A percentile compares a stretch with the other conserved stretches of the same genome.
phyloP scores from a whole-genome alignment of 2,888 invertebrate species.

The Amblyteles armatorius region DNA sequence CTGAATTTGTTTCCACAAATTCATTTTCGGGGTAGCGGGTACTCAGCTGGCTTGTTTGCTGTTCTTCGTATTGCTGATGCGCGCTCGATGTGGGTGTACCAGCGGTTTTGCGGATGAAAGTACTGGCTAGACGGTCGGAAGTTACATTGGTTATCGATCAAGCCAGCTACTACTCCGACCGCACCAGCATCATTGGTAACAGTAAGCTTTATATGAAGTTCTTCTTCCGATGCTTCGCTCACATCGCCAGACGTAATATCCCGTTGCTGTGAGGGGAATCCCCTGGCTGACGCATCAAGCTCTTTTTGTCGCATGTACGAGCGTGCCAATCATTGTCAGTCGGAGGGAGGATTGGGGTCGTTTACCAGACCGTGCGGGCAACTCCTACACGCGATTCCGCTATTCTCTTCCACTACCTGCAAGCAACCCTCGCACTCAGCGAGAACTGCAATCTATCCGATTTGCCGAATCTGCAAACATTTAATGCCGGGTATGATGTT shows the following conservation, averaged over 20 bases:
- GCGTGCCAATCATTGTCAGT: slow-evolving; percentile 40
- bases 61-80: slow-evolving; percentile 32
- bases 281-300: slow-evolving; percentile 27
- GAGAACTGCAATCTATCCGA: neutral
- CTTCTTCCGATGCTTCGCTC: slow-evolving; percentile 27
- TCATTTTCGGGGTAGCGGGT: slow-evolving; percentile 5
- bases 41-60: slow-evolving; percentile 34
- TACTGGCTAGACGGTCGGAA: slow-evolving; percentile 25
- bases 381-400: slow-evolving; percentile 6
- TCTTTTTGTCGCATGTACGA: slow-evolving; percentile 26
- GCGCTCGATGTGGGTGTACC: neutral
- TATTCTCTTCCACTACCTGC: neutral
- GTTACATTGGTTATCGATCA: slow-evolving; percentile 62
- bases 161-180: slow-evolving; percentile 1
- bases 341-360: slow-evolving; percentile 7
- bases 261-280: slow-evolving; percentile 3
- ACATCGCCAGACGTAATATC: slow-evolving; percentile 43
- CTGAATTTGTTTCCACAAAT: slow-evolving; percentile 30
- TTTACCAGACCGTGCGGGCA: neutral
- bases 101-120: slow-evolving; percentile 29
- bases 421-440: neutral
- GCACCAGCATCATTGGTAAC: slow-evolving; percentile 2
- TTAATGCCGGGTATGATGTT: neutral
- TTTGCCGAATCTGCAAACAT: neutral
- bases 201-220: slow-evolving; percentile 37